phyloP scores from a whole-genome alignment of 2,113 vertebrate species.

The Nibea albiflora region DNA sequence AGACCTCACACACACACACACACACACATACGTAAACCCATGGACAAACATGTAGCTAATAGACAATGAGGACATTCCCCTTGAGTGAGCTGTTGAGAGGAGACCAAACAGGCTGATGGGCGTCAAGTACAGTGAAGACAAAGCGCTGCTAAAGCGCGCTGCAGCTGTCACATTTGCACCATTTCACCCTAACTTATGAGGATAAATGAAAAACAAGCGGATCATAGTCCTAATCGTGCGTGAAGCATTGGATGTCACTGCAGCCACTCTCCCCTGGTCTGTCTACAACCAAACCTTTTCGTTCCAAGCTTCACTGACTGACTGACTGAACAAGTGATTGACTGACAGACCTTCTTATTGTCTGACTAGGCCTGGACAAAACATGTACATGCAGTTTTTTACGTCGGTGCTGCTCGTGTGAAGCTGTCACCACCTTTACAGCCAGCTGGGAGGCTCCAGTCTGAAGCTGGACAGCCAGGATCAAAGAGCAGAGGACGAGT shows the following conservation, averaged over 20 bases:
- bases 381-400: conserved; percentile 23
- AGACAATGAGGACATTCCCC: conserved; percentile 71
- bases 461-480: conserved; percentile 53
- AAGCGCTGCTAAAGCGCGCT: conserved; percentile 14
- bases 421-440: conserved; percentile 46
- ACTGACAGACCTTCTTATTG: conserved; percentile 47
- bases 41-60: conserved; percentile 58
- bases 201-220: conserved; percentile 48
- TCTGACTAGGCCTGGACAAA: conserved; percentile 2
- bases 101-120: conserved; percentile 43
- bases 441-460: conserved; percentile 39
- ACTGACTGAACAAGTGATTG: conserved; percentile 27
- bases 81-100: conserved; percentile 63
- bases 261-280: background rate
- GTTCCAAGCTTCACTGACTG: conserved; percentile 22
- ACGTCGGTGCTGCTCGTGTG: conserved; percentile 24
- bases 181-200: conserved; percentile 42
- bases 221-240: conserved; percentile 44
- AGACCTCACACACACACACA: conserved; percentile 53
- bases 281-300: conserved; percentile 37
- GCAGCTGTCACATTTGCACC: conserved; percentile 52
- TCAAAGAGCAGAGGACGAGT: conserved; percentile 66
- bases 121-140: conserved; percentile 54
- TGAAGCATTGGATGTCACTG: conserved; percentile 24
- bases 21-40: conserved; percentile 62